phyloP scores from a whole-genome alignment of 2,113 vertebrate species.

The Rhinolophus ferrumequinum region DNA sequence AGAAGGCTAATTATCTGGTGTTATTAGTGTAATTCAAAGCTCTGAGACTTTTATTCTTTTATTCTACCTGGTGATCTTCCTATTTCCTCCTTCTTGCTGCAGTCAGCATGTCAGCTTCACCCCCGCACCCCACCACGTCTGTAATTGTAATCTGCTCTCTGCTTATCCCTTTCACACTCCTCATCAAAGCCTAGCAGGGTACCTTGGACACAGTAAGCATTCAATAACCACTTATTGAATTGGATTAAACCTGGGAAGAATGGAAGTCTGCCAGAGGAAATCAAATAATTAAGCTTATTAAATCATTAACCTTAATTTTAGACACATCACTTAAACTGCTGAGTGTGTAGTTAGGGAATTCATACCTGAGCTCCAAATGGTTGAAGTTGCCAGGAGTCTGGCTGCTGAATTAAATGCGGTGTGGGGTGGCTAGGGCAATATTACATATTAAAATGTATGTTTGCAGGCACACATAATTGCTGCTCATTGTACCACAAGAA shows the following conservation, averaged over 20 bases:
- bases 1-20: background rate
- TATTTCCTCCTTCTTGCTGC: background rate
- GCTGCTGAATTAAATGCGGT: background rate
- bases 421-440: background rate
- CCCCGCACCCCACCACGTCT: background rate
- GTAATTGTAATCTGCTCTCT: background rate
- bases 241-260: slow-evolving; percentile 21
- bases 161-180: too few species aligned
- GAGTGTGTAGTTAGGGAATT: slow-evolving; percentile 31
- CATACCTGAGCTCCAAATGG: slow-evolving; percentile 41
- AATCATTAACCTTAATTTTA: slow-evolving; percentile 69
- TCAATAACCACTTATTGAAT: background rate
- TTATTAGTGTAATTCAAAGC: background rate
- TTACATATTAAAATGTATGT: background rate
- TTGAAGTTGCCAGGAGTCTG: slow-evolving; percentile 25
- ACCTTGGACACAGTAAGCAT: background rate
- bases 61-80: background rate
- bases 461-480: background rate
- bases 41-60: background rate
- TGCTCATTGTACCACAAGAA: background rate
- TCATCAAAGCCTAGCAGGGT: background rate
- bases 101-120: background rate
- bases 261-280: slow-evolving; percentile 59
- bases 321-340: slow-evolving; percentile 28
- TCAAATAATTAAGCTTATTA: slow-evolving; percentile 59